Percentiles rank a stretch among this genome's conserved stretches.
phyloP scores from a whole-genome alignment of 1,140 invertebrate species.

The Globodera ellingtonae region DNA sequence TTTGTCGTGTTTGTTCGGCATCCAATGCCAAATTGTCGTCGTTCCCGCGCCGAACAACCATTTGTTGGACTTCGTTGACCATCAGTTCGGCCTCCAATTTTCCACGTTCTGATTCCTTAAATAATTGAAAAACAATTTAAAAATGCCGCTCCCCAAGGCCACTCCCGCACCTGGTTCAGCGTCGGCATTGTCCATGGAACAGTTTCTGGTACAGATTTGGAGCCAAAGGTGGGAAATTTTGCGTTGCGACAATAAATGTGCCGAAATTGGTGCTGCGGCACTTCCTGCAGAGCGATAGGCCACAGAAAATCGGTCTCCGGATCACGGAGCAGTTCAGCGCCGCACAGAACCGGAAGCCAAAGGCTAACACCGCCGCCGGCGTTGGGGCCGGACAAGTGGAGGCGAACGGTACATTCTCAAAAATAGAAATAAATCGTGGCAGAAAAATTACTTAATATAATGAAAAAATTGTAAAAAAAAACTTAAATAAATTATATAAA shows the following conservation, averaged over 20 bases:
- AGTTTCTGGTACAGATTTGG: slow-evolving; percentile 27
- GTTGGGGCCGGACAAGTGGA: slow-evolving; percentile 3
- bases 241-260: slow-evolving; percentile 33
- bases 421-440: background rate
- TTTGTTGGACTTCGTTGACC: slow-evolving; percentile 28
- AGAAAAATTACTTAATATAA: background rate
- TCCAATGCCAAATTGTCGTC: background rate
- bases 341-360: slow-evolving; percentile 30
- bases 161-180: slow-evolving; percentile 17
- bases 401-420: slow-evolving; percentile 28
- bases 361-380: background rate
- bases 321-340: slow-evolving; percentile 26
- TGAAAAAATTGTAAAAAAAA: no score
- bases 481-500: no score
- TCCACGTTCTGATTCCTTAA: slow-evolving; percentile 25
- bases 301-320: slow-evolving; percentile 28
- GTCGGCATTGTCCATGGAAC: slow-evolving; percentile 1
- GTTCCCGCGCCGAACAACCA: background rate
- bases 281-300: slow-evolving; percentile 32
- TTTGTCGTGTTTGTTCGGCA: background rate
- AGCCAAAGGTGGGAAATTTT: slow-evolving; percentile 27
- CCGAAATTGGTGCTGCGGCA: slow-evolving; percentile 32
- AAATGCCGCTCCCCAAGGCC: background rate
- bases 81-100: slow-evolving; percentile 32
- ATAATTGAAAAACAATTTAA: slow-evolving; percentile 12